Percentiles rank a stretch among this genome's conserved stretches.
phyloP scores from a whole-genome alignment of 2,113 vertebrate species.

The Colaptes auratus region DNA sequence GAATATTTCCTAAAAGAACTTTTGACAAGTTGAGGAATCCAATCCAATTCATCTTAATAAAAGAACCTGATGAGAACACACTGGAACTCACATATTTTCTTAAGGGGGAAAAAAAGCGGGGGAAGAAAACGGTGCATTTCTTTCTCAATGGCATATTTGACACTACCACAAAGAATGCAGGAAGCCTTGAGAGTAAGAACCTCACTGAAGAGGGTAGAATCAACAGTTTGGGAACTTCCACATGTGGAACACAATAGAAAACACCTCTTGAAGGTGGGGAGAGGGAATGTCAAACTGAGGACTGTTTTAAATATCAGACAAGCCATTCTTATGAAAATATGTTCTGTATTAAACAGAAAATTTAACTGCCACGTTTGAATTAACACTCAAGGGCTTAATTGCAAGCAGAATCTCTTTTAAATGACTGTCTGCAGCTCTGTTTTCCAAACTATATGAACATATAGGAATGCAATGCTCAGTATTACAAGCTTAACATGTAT shows the following conservation, averaged over 20 bases:
- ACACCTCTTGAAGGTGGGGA: accelerated
- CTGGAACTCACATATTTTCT: neutral
- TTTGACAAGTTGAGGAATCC: neutral
- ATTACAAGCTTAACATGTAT: neutral
- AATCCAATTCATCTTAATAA: neutral
- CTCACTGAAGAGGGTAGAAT: neutral
- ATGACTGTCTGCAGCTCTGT: neutral
- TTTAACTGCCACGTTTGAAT: neutral
- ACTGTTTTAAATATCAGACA: neutral
- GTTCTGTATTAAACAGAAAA: neutral
- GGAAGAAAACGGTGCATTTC: neutral
- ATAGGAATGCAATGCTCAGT: neutral
- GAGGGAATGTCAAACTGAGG: neutral
- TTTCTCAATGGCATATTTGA: neutral
- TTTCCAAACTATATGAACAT: neutral
- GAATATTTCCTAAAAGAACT: neutral
- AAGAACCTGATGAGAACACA: neutral
- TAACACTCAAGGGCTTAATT: neutral
- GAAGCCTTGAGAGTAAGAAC: neutral
- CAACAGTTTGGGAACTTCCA: neutral
- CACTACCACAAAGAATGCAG: neutral
- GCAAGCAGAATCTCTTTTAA: neutral
- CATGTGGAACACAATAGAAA: neutral
- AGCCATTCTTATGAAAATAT: neutral
- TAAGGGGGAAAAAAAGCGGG: too few species aligned